Conservation (phyloP, 2,113 vertebrate species). For the Spermophilus dauricus region DNA sequence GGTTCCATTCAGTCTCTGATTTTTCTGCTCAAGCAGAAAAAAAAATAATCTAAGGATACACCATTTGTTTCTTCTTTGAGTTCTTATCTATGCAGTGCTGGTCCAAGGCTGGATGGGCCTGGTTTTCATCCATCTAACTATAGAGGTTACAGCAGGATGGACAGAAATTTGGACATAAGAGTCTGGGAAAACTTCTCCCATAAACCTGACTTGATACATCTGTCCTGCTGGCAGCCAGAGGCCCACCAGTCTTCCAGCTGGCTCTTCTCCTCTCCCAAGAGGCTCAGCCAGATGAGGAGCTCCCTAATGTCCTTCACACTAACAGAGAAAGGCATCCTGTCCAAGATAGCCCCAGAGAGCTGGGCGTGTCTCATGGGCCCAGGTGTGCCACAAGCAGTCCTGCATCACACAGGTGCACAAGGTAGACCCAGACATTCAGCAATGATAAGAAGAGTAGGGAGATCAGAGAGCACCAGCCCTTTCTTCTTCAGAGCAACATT, state of each 20-base stretch:
- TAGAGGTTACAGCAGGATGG: slow-evolving; percentile 87
- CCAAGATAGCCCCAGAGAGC: background rate
- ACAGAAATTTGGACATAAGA: slow-evolving; percentile 88
- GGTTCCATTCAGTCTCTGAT: slow-evolving; percentile 74
- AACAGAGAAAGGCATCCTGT: slow-evolving; percentile 66
- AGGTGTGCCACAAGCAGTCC: background rate
- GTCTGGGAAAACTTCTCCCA: slow-evolving; percentile 89
- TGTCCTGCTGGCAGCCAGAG: slow-evolving; percentile 86
- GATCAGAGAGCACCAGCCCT: background rate
- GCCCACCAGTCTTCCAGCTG: slow-evolving; percentile 86
- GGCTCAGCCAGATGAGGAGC: slow-evolving; percentile 75
- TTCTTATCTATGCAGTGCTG: slow-evolving; percentile 86
- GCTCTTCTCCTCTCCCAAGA: slow-evolving; percentile 84
- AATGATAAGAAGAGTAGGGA: background rate
- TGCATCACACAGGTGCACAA: background rate
- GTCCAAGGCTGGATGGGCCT: slow-evolving; percentile 86
- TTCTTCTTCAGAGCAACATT: background rate
- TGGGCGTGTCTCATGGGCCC: background rate
- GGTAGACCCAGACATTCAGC: background rate
- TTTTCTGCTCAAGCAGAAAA: slow-evolving; percentile 83
- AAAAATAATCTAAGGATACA: slow-evolving; percentile 79
- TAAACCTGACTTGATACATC: slow-evolving; percentile 91
- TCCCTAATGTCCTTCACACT: slow-evolving; percentile 71
- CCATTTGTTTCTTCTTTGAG: slow-evolving; percentile 83
- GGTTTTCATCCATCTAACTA: slow-evolving; percentile 88